Evolutionary conservation across 2,888 invertebrate species (phyloP).

Genomic region (Pheosia tremula): DNA sequence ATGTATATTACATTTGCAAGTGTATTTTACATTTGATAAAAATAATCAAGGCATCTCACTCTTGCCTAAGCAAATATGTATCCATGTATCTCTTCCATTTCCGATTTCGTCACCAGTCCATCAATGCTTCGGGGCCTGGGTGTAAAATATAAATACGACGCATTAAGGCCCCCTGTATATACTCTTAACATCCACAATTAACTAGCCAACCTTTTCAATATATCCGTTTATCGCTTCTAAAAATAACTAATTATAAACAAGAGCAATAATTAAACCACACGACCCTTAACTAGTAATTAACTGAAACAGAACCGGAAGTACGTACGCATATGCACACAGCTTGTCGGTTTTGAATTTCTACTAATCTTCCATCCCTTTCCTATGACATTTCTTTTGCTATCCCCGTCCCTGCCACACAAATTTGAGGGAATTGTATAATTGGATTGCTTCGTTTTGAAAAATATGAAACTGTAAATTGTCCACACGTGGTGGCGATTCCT

Average conservation of each 20-base stretch:
- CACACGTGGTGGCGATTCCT: conserved; percentile 14
- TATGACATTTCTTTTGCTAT: conserved; percentile 2
- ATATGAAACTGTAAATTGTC: conserved; percentile 9
- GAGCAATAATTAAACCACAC: conserved; percentile 53
- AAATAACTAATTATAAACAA: conserved; percentile 27
- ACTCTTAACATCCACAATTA: background rate
- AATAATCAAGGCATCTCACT: too few species aligned
- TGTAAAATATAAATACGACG: background rate
- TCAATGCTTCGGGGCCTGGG: too few species aligned
- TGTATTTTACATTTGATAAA: too few species aligned
- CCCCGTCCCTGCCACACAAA: conserved; percentile 11
- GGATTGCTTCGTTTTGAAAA: background rate
- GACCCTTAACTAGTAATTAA: conserved; percentile 66
- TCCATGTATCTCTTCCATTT: too few species aligned
- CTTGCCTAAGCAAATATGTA: too few species aligned
- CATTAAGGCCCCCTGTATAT: background rate
- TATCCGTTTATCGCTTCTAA: conserved; percentile 10
- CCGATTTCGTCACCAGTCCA: too few species aligned
- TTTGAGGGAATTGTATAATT: conserved; percentile 1
- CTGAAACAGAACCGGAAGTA: conserved; percentile 62
- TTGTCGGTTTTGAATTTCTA: conserved; percentile 63
- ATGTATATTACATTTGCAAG: too few species aligned
- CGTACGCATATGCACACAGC: conserved; percentile 60
- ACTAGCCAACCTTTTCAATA: conserved; percentile 4
- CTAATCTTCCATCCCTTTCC: conserved; percentile 29